Base-by-base conservation (phyloP, 2,888 invertebrate species). In the Formica aserva region DNA sequence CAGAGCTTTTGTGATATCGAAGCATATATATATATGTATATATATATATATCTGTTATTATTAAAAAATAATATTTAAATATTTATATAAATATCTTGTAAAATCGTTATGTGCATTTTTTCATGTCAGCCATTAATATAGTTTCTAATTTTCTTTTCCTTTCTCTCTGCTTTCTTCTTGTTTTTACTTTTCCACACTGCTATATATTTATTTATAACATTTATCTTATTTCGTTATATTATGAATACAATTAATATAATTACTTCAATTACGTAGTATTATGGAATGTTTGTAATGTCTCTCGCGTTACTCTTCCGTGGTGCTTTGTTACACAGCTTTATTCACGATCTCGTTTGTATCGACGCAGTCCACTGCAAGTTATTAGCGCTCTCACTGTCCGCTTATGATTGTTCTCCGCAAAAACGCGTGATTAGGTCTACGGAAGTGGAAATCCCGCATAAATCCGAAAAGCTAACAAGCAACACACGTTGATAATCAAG, bases 401-500 rank as follows among this genome's bases (percentile, higher is more conserved):
- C 6, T 77, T 77, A 32, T 32, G 18, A 22, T n/a, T 41, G 35
- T 76, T 76, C 35, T 48, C 18, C 18, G 11, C 38, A 38, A 69
- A 69, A 52, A 67, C 71, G 11, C 26, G 38, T 13, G 13, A 77
- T 38, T 26, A 18, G 52, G n/a, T 77, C 5, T 13, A 8, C 9
- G 18, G 22, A 48, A 48, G 55, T 38, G 26, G n/a, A 69, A 69
- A 69, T 60, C 35, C 38, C 18, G 26, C 18, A 9, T n/a, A 1
- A 18, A 26, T 77, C 38, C 26, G 26, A 1, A 15, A 29, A 72
- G 60, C 57, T 26, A 26, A 62, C 11, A 26, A 52, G 48, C 48
- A 52, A 52, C n/a, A 45, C 66, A 81, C 52, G 82, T 77, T 85
- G 80, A 90, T 90, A 90, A 90, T 90, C 87, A 89, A 87, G 86